Percentiles rank a stretch among this genome's conserved stretches.
Conservation (phyloP, 1,140 invertebrate species). For the Drosophila truncata region DNA sequence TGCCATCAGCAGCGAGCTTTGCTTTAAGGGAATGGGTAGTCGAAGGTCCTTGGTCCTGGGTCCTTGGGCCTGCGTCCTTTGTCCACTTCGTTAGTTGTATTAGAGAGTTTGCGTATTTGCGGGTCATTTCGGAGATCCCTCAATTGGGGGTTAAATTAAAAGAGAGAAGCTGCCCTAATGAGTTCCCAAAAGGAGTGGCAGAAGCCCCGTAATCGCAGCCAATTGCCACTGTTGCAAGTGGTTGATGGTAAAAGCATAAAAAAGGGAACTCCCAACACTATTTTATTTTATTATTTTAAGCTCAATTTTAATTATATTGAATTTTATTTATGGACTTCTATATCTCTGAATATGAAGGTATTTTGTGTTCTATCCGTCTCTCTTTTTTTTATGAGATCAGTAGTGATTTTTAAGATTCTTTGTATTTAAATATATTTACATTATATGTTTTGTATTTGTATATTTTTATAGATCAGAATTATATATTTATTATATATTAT, state of each 20-base stretch:
- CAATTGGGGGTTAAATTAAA: conserved; percentile 49
- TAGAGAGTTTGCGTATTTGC: conserved; percentile 61
- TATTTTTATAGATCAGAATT: too few relatives aligned
- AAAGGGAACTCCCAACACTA: neutral
- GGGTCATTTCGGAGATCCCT: conserved; percentile 52
- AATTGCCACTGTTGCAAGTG: conserved; percentile 12
- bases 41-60: conserved; percentile 17
- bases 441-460: too few relatives aligned
- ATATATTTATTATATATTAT: too few relatives aligned
- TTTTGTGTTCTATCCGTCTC: neutral
- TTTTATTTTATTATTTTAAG: neutral
- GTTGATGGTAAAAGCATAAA: neutral
- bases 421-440: too few relatives aligned
- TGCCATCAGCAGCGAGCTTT: conserved; percentile 19
- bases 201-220: conserved; percentile 17
- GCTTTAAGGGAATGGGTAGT: neutral
- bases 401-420: neutral
- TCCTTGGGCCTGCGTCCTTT: conserved; percentile 32
- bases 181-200: conserved; percentile 4
- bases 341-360: neutral
- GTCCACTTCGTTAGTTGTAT: conserved; percentile 83
- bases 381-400: neutral
- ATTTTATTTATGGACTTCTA: neutral
- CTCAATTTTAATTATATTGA: neutral
- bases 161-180: conserved; percentile 36